phyloP scores from a whole-genome alignment of 1,140 invertebrate species.

The Heliconius melpomene region DNA sequence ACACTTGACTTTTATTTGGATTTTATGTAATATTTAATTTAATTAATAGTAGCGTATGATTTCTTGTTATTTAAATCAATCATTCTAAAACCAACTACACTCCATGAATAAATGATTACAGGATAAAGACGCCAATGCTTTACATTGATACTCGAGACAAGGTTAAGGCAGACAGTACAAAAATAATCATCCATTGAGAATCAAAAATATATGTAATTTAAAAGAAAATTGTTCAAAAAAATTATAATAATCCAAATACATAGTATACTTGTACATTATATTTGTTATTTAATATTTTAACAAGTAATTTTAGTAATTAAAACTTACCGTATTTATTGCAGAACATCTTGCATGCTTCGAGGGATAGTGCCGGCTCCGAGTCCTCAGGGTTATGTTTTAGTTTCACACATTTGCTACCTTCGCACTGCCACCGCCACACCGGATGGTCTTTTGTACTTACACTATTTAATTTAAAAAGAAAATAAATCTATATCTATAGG shows the following conservation, averaged over 20 bases:
- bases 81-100: not conserved
- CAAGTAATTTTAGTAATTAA: no score
- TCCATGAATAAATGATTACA: not conserved
- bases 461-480: constrained; percentile 43
- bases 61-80: not conserved
- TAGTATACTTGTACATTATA: no score
- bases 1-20: no score
- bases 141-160: not conserved
- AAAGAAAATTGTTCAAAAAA: no score
- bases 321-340: constrained; percentile 79
- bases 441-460: constrained; percentile 51
- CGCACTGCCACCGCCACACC: constrained; percentile 82
- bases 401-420: constrained; percentile 81
- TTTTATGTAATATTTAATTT: no score
- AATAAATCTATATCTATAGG: not conserved
- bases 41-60: no score
- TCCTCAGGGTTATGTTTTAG: constrained; percentile 72
- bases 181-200: not conserved
- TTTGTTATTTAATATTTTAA: no score
- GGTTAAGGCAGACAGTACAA: not conserved
- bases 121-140: not conserved
- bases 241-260: no score
- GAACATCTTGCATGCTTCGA: constrained; percentile 84
- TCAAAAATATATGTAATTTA: no score
- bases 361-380: constrained; percentile 78